Evolutionary conservation across 1,140 invertebrate genomes (phyloP), one percentile per base, ranked within the genome.

Genomic region (Phymastichus coffea): DNA sequence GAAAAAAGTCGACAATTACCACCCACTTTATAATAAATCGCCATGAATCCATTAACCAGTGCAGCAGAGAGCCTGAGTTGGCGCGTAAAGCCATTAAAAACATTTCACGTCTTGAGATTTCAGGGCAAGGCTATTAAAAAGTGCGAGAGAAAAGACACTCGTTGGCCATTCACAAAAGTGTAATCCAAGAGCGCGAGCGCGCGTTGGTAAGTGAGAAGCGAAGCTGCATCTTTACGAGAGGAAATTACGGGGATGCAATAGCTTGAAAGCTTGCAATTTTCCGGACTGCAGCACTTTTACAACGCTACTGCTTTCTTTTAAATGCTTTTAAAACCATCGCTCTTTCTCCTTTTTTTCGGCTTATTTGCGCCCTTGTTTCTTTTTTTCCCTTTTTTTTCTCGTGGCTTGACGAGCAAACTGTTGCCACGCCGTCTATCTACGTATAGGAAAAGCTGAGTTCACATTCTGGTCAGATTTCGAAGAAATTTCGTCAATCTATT

Each of bases 261-360:
- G 52, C n/a, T 23, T 55, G 23, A 55, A 55, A 55, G 41, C 28
- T 35, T 19, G 20, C 23, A 55, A 55, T 55, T 46, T 37, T 17
- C 8, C 17, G 23, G 20, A n/a, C n/a, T n/a, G n/a, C n/a, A 35
- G 3, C 28, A 26, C 25, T 33, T 10, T 1, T 15, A 2, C 26
- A 10, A 4, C 15, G 19, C n/a, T 9, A 19, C 17, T 8, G 25
- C 25, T 48, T n/a, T n/a, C n/a, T 33, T 28, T 33, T 46, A 48
- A 48, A 51, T 23, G 47, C 47, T 37, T 35, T 51, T 35, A 22
- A 30, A 33, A 14, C 12, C 30, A 19, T 20, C 20, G 33, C 47
- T 17, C 14, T n/a, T n/a, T n/a, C n/a, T n/a, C n/a, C n/a, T n/a
- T n/a, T n/a, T n/a, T n/a, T 30, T 30, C 28, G 28, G 28, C 28